Percentiles rank a stretch among this genome's conserved stretches.
Evolutionary conservation across 2,797 vertebrate genomes (phyloP).

Genomic region (Siniperca scherzeri): DNA sequence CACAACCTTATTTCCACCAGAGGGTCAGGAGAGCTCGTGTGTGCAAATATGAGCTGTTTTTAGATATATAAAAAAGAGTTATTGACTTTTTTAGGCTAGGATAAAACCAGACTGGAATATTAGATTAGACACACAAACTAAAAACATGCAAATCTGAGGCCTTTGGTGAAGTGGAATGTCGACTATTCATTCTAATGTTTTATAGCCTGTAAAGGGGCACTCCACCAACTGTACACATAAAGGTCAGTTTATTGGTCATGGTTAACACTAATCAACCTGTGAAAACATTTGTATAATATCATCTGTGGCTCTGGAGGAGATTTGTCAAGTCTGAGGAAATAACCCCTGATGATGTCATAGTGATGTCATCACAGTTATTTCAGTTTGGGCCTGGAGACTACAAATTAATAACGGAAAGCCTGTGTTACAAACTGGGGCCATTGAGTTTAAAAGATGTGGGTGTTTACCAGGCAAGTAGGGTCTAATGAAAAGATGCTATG

Average conservation of each 20-base stretch:
- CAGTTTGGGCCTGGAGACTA: background rate
- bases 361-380: background rate
- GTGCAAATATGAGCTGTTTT: conserved; percentile 23
- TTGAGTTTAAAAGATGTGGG: background rate
- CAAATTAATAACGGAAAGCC: background rate
- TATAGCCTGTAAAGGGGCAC: background rate
- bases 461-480: background rate
- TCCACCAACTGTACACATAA: background rate
- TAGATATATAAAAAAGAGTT: background rate
- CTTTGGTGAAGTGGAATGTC: fast-evolving
- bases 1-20: conserved; percentile 1
- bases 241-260: background rate
- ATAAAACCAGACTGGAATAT: background rate
- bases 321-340: background rate
- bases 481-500: background rate
- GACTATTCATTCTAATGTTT: background rate
- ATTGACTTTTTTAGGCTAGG: background rate
- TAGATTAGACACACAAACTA: background rate
- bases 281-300: background rate
- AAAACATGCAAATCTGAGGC: background rate
- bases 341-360: background rate
- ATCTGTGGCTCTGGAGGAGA: background rate
- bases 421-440: background rate
- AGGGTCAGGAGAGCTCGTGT: background rate
- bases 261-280: no score